A percentile compares a stretch with the other conserved stretches of the same genome.
Conservation (phyloP, 2,113 vertebrate species). For the Falcunculus frontatus region DNA sequence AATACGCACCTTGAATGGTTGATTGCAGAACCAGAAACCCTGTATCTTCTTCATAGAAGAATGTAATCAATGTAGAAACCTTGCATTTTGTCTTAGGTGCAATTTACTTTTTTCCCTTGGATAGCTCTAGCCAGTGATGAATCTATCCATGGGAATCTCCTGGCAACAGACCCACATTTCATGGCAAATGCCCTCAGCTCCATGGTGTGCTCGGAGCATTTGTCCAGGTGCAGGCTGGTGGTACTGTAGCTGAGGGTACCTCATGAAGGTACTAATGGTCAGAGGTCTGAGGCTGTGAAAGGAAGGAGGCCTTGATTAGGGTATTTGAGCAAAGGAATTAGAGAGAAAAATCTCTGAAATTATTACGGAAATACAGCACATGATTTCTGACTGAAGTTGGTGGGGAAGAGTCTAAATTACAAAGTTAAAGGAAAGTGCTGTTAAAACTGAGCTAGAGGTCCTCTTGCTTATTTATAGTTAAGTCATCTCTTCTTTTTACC, state of each 20-base stretch:
- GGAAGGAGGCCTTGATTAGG: neutral
- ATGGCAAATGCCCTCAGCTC: neutral
- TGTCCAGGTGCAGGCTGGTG: neutral
- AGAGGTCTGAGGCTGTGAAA: neutral
- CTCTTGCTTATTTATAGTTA: neutral
- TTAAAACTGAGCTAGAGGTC: neutral
- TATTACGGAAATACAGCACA: neutral
- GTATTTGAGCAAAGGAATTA: neutral
- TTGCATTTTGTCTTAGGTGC: neutral
- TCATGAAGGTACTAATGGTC: neutral
- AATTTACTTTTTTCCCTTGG: neutral
- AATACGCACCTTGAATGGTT: neutral
- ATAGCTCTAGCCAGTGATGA: neutral
- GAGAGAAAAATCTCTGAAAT: neutral
- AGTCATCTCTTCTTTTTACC: neutral
- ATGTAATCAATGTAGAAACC: neutral
- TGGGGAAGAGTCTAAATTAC: neutral
- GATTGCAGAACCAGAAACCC: neutral
- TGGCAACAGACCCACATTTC: neutral
- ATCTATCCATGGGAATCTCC: neutral
- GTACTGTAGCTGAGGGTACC: neutral
- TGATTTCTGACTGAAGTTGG: neutral
- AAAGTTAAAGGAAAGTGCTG: neutral
- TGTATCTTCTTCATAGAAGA: neutral
- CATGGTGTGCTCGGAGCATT: fast-evolving